Conservation (phyloP, 2,888 invertebrate species). For the Drosophila testacea region DNA sequence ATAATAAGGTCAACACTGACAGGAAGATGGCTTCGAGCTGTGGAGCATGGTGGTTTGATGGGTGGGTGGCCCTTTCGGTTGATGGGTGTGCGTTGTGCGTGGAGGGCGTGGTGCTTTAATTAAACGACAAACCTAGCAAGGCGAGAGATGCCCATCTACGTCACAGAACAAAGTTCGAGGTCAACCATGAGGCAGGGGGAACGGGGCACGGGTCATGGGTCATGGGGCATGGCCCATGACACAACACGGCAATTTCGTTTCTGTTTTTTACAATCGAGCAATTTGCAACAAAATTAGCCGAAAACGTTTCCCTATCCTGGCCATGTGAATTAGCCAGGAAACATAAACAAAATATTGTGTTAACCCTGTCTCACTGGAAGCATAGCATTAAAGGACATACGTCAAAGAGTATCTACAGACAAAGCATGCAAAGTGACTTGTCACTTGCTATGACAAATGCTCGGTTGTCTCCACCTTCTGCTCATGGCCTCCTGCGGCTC, state of each 20-base stretch:
- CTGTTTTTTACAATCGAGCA: constrained; percentile 65
- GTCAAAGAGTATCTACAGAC: constrained; percentile 40
- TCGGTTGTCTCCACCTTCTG: not conserved
- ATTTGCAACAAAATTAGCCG: constrained; percentile 77
- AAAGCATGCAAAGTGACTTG: constrained; percentile 10
- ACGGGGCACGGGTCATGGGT: no score
- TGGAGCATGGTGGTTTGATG: not conserved
- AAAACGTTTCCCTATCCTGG: constrained; percentile 52
- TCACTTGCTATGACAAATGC: constrained; percentile 51
- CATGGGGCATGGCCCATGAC: constrained; percentile 3
- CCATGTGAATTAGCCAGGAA: constrained; percentile 47
- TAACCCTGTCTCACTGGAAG: constrained; percentile 36
- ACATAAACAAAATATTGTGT: constrained; percentile 63
- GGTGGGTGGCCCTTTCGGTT: not conserved
- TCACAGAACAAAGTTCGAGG: constrained; percentile 69
- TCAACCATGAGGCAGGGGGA: constrained; percentile 30
- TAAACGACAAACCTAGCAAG: constrained; percentile 57
- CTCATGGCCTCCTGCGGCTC: constrained; percentile 1
- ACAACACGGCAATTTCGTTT: constrained; percentile 50
- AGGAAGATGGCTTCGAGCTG: not conserved
- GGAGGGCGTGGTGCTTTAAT: constrained; percentile 59
- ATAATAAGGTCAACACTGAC: constrained; percentile 75
- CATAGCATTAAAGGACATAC: constrained; percentile 34
- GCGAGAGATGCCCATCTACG: constrained; percentile 14
- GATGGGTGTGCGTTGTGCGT: constrained; percentile 1